A percentile compares a stretch with the other conserved stretches of the same genome.
Evolutionary conservation across 2,113 vertebrate species (phyloP).

Genomic region (Uropsilus gracilis): DNA sequence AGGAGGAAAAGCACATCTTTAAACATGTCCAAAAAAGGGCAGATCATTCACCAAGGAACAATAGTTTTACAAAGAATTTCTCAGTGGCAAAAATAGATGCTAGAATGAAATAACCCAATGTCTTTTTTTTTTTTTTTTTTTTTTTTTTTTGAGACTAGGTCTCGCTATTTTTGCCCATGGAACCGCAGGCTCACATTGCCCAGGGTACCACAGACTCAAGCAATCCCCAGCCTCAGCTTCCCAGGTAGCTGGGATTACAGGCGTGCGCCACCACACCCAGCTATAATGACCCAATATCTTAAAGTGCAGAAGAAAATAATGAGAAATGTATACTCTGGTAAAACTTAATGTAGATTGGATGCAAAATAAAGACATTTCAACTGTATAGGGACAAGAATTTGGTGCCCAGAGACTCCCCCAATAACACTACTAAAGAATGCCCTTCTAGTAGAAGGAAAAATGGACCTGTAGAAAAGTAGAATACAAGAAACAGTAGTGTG

Average conservation of each 20-base stretch:
- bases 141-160: no score
- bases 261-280: no score
- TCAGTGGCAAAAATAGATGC: background rate
- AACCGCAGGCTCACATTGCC: no score
- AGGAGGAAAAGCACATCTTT: background rate
- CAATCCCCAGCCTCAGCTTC: no score
- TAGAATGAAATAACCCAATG: background rate
- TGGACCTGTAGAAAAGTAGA: background rate
- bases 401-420: background rate
- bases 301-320: background rate
- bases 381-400: background rate
- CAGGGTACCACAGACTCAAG: no score
- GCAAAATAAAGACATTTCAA: background rate
- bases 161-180: no score
- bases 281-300: background rate
- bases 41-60: background rate
- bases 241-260: no score
- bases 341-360: background rate
- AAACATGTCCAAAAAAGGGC: no score
- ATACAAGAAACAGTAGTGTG: background rate
- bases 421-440: background rate
- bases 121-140: background rate
- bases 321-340: background rate
- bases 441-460: background rate
- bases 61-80: background rate